A percentile compares a stretch with the other conserved stretches of the same genome.
These are phyloP conservation scores for Pachycephus smyrnensis DNA, from an alignment of 2,888 invertebrate genomes.

Conservation along the genomic window DNA sequence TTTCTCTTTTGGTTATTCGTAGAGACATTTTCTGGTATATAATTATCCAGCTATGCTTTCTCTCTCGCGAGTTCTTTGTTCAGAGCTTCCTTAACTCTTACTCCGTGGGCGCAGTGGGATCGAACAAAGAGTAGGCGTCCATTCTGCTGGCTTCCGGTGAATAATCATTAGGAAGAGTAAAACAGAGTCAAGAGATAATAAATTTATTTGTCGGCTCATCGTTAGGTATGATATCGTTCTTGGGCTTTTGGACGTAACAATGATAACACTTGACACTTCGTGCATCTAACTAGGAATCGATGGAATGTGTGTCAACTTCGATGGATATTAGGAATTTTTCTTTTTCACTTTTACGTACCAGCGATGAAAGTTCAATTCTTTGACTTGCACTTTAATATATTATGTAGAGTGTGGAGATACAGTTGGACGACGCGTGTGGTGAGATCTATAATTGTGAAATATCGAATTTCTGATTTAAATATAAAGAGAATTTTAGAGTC, in stretches of 20 bases:
- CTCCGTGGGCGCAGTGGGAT: neutral
- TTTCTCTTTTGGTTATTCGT: neutral
- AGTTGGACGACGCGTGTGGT: neutral
- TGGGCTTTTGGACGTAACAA: neutral
- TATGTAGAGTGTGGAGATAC: neutral
- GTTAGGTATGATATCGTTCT: neutral
- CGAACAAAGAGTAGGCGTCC: neutral
- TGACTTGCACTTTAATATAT: neutral
- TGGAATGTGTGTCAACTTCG: constrained; percentile 22
- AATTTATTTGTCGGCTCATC: neutral
- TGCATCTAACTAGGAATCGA: constrained; percentile 33
- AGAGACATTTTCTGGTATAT: neutral
- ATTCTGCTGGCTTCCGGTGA: neutral
- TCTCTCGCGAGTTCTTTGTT: neutral
- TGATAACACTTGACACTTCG: constrained; percentile 49
- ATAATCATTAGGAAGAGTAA: neutral
- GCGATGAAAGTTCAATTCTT: neutral
- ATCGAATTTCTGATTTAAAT: neutral
- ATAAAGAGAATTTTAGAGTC: neutral
- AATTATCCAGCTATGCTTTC: neutral
- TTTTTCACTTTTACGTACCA: neutral
- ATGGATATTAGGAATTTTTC: constrained; percentile 7
- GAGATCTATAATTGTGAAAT: neutral
- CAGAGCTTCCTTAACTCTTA: neutral
- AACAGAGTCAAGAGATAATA: neutral